Evolutionary conservation across 1,140 invertebrate genomes (phyloP).

Genomic region (Drosophila yakuba): DNA sequence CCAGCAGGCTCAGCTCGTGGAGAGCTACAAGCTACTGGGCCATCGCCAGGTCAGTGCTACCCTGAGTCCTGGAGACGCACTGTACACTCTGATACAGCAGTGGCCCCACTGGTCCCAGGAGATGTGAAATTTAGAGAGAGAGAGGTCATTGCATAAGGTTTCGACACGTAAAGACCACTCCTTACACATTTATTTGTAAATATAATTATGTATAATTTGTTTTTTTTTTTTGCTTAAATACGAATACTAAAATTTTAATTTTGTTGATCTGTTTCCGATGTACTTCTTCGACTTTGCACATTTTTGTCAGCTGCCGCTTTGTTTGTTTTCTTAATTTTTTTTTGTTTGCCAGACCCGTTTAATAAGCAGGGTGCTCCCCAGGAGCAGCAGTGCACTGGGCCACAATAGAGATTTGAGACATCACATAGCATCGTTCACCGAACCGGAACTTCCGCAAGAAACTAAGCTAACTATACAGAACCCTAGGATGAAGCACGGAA

Average conservation of each 20-base stretch:
- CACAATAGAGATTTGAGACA: conserved; percentile 81
- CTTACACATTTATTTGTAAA: conserved; percentile 83
- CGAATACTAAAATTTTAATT: conserved; percentile 87
- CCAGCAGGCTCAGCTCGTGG: conserved; percentile 84
- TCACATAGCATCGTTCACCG: conserved; percentile 79
- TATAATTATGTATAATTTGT: conserved; percentile 83
- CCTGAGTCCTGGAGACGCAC: conserved; percentile 87
- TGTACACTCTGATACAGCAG: conserved; percentile 86
- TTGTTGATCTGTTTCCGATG: conserved; percentile 77
- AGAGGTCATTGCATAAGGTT: conserved; percentile 44
- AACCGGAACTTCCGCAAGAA: conserved; percentile 65
- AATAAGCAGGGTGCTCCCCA: conserved; percentile 47
- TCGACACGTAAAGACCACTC: conserved; percentile 80
- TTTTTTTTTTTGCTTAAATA: conserved; percentile 78
- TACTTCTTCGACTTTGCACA: conserved; percentile 41
- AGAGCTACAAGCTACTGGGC: conserved; percentile 87
- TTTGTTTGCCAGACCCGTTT: conserved; percentile 1
- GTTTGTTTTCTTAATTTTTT: background rate
- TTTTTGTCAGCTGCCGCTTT: conserved; percentile 37
- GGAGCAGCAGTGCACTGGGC: conserved; percentile 72
- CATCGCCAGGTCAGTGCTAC: conserved; percentile 88
- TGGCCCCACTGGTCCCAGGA: conserved; percentile 86
- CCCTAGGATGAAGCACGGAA: conserved; percentile 68
- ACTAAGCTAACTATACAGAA: conserved; percentile 79
- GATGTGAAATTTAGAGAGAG: background rate